phyloP scores from a whole-genome alignment of 1,140 invertebrate species.

The Apis dorsata region DNA sequence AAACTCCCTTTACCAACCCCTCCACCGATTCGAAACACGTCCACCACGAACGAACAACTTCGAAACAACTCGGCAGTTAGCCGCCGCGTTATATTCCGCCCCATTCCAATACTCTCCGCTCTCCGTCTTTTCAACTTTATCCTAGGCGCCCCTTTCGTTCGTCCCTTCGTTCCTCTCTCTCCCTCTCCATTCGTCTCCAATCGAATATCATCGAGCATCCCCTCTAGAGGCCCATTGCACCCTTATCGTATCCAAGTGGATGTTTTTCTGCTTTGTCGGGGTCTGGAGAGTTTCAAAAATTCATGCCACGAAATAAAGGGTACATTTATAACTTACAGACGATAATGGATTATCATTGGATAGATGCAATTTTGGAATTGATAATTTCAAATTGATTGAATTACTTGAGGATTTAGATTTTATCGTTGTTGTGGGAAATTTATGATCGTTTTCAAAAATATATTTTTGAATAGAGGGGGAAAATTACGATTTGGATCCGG shows the following conservation, averaged over 20 bases:
- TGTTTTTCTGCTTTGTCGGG: constrained; percentile 8
- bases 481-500: neutral
- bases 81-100: neutral
- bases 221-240: neutral
- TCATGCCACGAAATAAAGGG: neutral
- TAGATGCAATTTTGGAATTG: no score
- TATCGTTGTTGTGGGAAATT: no score
- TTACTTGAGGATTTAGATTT: no score
- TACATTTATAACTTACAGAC: constrained; percentile 2
- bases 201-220: constrained; percentile 13
- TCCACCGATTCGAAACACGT: constrained; percentile 4
- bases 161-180: neutral
- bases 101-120: neutral
- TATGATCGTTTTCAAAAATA: no score
- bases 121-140: constrained; percentile 11
- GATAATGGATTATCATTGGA: no score
- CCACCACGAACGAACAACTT: constrained; percentile 8
- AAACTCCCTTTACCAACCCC: neutral
- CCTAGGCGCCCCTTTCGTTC: neutral
- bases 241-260: constrained; percentile 8
- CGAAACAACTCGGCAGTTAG: constrained; percentile 2
- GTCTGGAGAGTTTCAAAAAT: constrained; percentile 7
- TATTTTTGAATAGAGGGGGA: no score
- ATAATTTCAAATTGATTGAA: no score
- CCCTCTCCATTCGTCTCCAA: neutral